phyloP scores from a whole-genome alignment of 23 tunicate species.

The Phallusia fumigata region DNA sequence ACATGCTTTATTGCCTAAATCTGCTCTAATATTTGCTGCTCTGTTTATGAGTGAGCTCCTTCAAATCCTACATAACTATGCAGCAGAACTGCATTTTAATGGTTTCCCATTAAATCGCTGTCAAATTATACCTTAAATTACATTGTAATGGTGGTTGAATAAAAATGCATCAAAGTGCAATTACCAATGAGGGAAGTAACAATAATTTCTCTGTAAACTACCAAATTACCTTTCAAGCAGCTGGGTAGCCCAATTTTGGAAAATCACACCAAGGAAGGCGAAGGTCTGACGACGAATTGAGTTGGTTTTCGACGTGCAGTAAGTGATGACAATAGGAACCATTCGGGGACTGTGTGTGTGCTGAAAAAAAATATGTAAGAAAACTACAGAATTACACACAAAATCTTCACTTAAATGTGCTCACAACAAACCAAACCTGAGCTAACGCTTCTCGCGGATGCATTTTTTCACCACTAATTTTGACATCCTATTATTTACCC shows the following conservation, averaged over 20 bases:
- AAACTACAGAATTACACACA: too few species aligned
- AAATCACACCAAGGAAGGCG: conserved; percentile 53
- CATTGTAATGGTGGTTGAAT: not conserved
- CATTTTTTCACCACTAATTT: too few species aligned
- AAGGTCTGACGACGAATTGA: conserved; percentile 60
- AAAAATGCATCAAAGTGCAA: not conserved
- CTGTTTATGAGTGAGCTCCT: not conserved
- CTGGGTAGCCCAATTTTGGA: conserved; percentile 69
- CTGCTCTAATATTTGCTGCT: not conserved
- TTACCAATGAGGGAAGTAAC: not conserved
- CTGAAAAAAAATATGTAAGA: too few species aligned
- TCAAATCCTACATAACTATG: not conserved
- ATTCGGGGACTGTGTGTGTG: conserved; percentile 72
- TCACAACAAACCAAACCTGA: too few species aligned
- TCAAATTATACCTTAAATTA: too few species aligned
- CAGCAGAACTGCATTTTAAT: too few species aligned
- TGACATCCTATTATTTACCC: too few species aligned
- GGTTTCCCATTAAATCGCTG: too few species aligned
- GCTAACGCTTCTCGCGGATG: too few species aligned
- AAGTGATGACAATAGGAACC: conserved; percentile 54
- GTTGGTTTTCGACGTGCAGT: conserved; percentile 70
- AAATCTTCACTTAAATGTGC: too few species aligned
- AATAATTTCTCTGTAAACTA: not conserved
- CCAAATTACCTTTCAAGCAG: conserved; percentile 70
- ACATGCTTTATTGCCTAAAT: too few species aligned